phyloP scores from a whole-genome alignment of 2,888 invertebrate genomes.

The Hirtodrosophila confusa region DNA sequence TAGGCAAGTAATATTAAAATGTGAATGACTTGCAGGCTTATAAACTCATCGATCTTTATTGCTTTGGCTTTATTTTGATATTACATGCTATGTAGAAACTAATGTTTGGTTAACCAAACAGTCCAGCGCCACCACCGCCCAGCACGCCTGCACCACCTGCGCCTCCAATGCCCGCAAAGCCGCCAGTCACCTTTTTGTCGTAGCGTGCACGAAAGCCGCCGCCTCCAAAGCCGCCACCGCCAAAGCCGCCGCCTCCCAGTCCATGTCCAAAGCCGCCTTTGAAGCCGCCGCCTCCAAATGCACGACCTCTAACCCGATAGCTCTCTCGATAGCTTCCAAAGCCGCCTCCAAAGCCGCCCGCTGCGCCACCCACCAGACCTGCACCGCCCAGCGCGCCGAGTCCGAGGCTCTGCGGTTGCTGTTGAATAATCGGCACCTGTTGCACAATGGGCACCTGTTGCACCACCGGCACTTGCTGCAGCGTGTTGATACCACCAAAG shows the following conservation, averaged over 20 bases:
- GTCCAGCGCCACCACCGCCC: constrained; percentile 41
- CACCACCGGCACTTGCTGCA: constrained; percentile 67
- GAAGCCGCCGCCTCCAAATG: constrained; percentile 67
- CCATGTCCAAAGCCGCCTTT: constrained; percentile 54
- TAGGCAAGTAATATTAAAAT: too few species aligned
- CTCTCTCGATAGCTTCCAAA: constrained; percentile 77
- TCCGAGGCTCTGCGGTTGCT: constrained; percentile 49
- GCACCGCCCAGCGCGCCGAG: constrained; percentile 35
- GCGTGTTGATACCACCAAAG: constrained; percentile 23
- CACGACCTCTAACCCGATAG: constrained; percentile 64
- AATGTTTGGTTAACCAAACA: constrained; percentile 27
- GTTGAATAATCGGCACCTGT: constrained; percentile 55
- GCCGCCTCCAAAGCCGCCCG: constrained; percentile 59
- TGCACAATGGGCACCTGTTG: constrained; percentile 57
- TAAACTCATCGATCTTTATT: not conserved
- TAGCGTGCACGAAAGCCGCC: constrained; percentile 67
- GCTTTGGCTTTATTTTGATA: constrained; percentile 28
- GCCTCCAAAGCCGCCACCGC: constrained; percentile 51
- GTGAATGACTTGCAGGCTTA: too few species aligned
- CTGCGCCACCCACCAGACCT: constrained; percentile 45
- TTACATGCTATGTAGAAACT: constrained; percentile 1
- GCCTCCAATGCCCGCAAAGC: constrained; percentile 32
- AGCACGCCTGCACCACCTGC: constrained; percentile 50
- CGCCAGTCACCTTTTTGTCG: constrained; percentile 62
- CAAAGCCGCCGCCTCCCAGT: constrained; percentile 43